phyloP scores from a whole-genome alignment of 2,113 vertebrate species.

The Scolopax mira region DNA sequence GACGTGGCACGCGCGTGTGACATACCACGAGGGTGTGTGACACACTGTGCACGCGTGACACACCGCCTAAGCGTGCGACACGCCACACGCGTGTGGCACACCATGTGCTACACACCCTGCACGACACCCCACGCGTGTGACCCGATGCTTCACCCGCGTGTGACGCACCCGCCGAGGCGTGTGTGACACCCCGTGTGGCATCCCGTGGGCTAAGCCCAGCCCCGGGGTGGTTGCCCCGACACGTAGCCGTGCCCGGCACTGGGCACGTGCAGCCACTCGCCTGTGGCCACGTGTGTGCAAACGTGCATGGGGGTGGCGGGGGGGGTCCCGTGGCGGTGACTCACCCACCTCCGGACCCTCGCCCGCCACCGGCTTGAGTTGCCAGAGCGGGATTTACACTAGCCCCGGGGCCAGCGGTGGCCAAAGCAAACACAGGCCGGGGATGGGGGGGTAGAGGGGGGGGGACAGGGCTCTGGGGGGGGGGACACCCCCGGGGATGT shows the following conservation, averaged over 20 bases:
- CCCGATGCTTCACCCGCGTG: too few relatives aligned
- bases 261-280: not conserved
- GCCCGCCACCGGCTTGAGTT: not conserved
- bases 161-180: not conserved
- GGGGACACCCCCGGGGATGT: not conserved
- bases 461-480: not conserved
- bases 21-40: too few relatives aligned
- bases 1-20: too few relatives aligned
- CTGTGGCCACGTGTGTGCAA: not conserved
- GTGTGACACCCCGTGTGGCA: not conserved
- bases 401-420: not conserved
- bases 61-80: not conserved
- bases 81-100: rapidly evolving
- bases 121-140: too few relatives aligned
- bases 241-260: not conserved
- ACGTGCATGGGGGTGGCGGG: not conserved
- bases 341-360: not conserved
- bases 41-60: too few relatives aligned
- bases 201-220: not conserved
- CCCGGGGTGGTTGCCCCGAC: not conserved
- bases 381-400: constrained; percentile 36
- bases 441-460: not conserved
- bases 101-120: too few relatives aligned
- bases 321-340: not conserved
- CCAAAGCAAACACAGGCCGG: constrained; percentile 21